These are phyloP conservation scores for Hirtodrosophila histrioides DNA, from an alignment of 2,888 invertebrate genomes.

Conservation along the genomic window DNA sequence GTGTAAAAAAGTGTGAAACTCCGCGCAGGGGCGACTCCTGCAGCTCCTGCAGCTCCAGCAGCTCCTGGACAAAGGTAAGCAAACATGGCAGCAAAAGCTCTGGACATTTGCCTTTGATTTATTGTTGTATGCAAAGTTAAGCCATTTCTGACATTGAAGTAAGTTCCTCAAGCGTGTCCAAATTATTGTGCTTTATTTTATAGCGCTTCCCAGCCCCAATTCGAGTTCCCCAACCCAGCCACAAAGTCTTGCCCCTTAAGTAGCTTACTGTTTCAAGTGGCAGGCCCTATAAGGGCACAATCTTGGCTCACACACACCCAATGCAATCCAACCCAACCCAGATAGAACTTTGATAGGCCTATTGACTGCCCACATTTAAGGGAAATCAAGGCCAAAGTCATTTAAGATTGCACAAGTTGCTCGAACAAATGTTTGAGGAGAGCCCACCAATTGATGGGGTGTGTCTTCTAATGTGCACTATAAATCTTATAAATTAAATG, in stretches of 20 bases:
- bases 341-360: slow-evolving; percentile 29
- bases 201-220: slow-evolving; percentile 19
- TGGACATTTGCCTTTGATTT: slow-evolving; percentile 66
- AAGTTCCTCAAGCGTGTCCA: slow-evolving; percentile 68
- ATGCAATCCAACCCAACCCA: slow-evolving; percentile 3
- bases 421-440: slow-evolving; percentile 10
- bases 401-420: slow-evolving; percentile 55
- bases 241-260: slow-evolving; percentile 30
- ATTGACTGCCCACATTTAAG: slow-evolving; percentile 15
- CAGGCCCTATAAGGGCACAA: slow-evolving; percentile 38
- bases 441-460: not conserved
- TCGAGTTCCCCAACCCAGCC: not conserved
- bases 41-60: slow-evolving; percentile 11
- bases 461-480: not conserved
- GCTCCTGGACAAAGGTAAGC: slow-evolving; percentile 16
- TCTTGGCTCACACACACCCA: slow-evolving; percentile 12
- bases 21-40: slow-evolving; percentile 23
- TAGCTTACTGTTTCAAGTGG: slow-evolving; percentile 59
- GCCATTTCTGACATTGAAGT: slow-evolving; percentile 46
- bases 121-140: slow-evolving; percentile 55
- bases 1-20: slow-evolving; percentile 76
- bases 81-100: slow-evolving; percentile 47
- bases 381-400: slow-evolving; percentile 55
- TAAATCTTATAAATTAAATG: too few relatives aligned
- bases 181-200: slow-evolving; percentile 44